Evolutionary conservation across 1,140 invertebrate genomes (phyloP), one percentile per base, ranked within the genome.

Genomic region (Ephestia elutella): DNA sequence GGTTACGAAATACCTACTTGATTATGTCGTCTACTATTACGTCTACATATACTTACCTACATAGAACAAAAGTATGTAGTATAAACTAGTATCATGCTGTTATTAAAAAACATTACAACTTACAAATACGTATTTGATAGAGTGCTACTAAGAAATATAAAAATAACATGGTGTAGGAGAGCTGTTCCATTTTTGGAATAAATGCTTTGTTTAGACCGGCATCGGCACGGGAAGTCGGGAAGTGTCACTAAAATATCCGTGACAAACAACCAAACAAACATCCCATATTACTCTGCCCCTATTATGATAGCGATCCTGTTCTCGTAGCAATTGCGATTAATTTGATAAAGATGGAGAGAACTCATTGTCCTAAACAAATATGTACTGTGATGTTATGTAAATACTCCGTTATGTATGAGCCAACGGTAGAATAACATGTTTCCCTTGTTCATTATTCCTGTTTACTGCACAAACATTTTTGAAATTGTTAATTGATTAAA

Each of bases 331-430:
- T 66, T 51, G 57, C 56, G 65, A 73, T 73, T 73, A 73, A 69
- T 66, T 59, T 58, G 51, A 56, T 54, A 57, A 61, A 63, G 56
- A 53, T 59, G 38, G 57, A 59, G 30, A 32, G 59, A 57, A 48
- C 38, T 60, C 49, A 56, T 44, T 59, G 59, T 66, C 64, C 68
- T 70, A 68, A 68, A 50, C 63, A 73, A 66, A 73, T 57, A 66
- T 54, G 51, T 55, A 15, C 13, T 5, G 38, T 44, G 10, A 64
- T 48, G 60, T 51, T 50, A 55, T 50, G 62, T 63, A 61, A 63
- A 65, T 49, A 68, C 4, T 32, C 30, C 11, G 4, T 60, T 62
- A 32, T 25, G 21, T 32, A 32, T 32, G 30, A 10, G 30, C 30
- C 9, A 9, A 1, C 9, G 4, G 30, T 11, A 2, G 9, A 32